A percentile compares a stretch with the other conserved stretches of the same genome.
phyloP scores from a whole-genome alignment of 2,797 vertebrate genomes.

The Morelia viridis region DNA sequence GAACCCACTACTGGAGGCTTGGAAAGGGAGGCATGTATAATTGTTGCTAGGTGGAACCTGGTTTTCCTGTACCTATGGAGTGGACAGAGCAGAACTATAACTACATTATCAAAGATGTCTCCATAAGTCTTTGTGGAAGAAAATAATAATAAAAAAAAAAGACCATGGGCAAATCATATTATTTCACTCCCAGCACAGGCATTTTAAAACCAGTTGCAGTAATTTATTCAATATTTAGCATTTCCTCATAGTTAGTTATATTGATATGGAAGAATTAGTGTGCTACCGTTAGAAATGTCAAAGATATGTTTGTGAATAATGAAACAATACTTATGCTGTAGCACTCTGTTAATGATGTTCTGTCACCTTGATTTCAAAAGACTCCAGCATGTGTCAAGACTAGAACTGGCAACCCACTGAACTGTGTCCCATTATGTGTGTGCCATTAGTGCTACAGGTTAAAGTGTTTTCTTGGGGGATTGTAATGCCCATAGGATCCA shows the following conservation, averaged over 20 bases:
- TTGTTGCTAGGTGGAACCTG: slow-evolving; percentile 5
- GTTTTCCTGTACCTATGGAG: slow-evolving; percentile 11
- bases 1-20: not conserved
- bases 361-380: not conserved
- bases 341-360: not conserved
- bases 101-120: slow-evolving; percentile 19
- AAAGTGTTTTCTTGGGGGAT: not conserved
- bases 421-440: not conserved
- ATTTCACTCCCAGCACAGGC: not conserved
- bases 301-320: not conserved
- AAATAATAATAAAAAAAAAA: slow-evolving; percentile 21
- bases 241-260: not conserved
- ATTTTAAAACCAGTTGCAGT: too few relatives aligned
- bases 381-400: not conserved
- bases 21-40: slow-evolving; percentile 18
- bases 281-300: not conserved
- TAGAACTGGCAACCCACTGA: not conserved
- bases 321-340: not conserved
- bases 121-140: slow-evolving; percentile 17
- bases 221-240: not conserved
- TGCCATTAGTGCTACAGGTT: not conserved
- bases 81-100: not conserved
- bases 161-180: not conserved
- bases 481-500: not conserved
- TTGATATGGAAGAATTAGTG: not conserved